These are phyloP conservation scores for Agrochola circellaris DNA, from an alignment of 2,888 invertebrate genomes.

Conservation along the genomic window DNA sequence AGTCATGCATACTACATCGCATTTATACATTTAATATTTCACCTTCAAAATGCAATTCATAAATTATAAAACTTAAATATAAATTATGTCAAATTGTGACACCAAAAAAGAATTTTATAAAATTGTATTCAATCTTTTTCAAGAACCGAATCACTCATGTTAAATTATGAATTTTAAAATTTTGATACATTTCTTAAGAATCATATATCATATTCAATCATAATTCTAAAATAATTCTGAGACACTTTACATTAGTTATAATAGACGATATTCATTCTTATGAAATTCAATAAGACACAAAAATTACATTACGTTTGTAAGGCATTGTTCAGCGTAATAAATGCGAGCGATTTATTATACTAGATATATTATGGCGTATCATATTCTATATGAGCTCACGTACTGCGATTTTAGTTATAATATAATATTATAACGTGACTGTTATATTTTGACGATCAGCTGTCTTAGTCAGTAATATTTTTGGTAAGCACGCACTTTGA, in stretches of 20 bases:
- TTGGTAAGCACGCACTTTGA: conserved; percentile 38
- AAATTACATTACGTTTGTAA: conserved; percentile 51
- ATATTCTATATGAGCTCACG: conserved; percentile 58
- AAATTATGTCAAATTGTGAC: conserved; percentile 19
- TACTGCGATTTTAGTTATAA: conserved; percentile 59
- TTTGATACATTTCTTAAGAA: conserved; percentile 32
- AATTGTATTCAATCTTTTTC: conserved; percentile 36
- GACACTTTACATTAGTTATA: conserved; percentile 32
- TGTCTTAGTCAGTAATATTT: conserved; percentile 29
- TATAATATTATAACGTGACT: conserved; percentile 29
- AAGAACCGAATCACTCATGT: conserved; percentile 19
- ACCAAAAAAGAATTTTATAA: conserved; percentile 18
- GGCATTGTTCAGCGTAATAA: conserved; percentile 61
- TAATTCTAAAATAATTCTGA: conserved; percentile 33
- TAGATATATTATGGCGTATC: conserved; percentile 56
- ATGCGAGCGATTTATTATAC: conserved; percentile 60
- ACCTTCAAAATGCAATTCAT: conserved; percentile 41
- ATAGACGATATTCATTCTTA: conserved; percentile 50
- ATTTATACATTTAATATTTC: conserved; percentile 34
- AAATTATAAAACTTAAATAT: conserved; percentile 35
- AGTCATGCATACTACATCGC: conserved; percentile 67
- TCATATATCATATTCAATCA: conserved; percentile 42
- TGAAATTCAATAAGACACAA: conserved; percentile 63
- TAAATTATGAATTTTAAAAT: conserved; percentile 23
- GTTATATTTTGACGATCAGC: conserved; percentile 45